These are phyloP conservation scores for Drosophila kuntzei DNA, from an alignment of 2,888 invertebrate genomes.

Conservation along the genomic window DNA sequence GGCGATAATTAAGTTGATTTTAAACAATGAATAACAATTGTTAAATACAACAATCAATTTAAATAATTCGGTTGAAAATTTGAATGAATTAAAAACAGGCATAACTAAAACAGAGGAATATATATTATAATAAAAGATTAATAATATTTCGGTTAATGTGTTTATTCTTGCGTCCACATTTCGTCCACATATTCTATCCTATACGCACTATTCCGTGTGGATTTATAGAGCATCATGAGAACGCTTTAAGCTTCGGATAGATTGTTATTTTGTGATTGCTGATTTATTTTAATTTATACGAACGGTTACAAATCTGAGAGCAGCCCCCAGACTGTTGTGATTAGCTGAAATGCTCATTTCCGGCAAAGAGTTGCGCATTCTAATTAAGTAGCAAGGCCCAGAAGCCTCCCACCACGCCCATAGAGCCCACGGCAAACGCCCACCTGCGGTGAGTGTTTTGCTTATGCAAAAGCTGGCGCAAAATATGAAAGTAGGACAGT, in stretches of 20 bases:
- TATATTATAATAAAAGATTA: too few species aligned
- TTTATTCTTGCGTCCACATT: too few species aligned
- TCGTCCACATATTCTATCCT: too few species aligned
- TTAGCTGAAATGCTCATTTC: conserved; percentile 78
- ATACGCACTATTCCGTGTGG: not conserved
- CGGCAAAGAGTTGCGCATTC: conserved; percentile 78
- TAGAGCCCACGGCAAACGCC: conserved; percentile 3
- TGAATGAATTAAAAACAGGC: not conserved
- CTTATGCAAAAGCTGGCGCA: conserved; percentile 61
- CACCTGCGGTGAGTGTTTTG: conserved; percentile 69
- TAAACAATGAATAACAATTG: conserved; percentile 4
- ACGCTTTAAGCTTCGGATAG: not conserved
- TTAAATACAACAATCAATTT: not conserved
- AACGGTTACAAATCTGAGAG: conserved; percentile 48
- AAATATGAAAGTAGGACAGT: conserved; percentile 75
- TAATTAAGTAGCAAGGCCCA: conserved; percentile 66
- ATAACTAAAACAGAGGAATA: not conserved
- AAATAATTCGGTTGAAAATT: not conserved
- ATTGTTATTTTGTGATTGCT: conserved; percentile 33
- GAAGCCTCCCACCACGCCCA: conserved; percentile 3
- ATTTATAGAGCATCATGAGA: conserved; percentile 15
- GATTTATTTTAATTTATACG: conserved; percentile 59
- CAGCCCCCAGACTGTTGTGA: conserved; percentile 57
- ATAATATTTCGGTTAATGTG: not conserved
- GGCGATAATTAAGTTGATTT: conserved; percentile 1